Percentiles rank a stretch among this genome's conserved stretches.
Evolutionary conservation across 2,113 vertebrate species (phyloP).

Genomic region (Crotalus viridis): DNA sequence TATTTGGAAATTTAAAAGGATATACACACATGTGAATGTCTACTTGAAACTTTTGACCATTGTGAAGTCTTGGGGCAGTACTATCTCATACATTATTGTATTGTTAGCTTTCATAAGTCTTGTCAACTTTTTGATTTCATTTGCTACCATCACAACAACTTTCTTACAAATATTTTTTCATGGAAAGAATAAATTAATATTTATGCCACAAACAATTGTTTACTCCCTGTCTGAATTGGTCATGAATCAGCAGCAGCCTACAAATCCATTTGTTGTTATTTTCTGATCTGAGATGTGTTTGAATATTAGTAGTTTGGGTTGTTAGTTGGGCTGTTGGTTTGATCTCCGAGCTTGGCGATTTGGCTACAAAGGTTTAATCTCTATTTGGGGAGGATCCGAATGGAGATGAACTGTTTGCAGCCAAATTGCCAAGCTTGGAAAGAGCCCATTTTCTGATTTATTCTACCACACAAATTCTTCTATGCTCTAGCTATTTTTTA

Average conservation of each 20-base stretch:
- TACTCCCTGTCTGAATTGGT: background rate
- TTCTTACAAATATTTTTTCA: background rate
- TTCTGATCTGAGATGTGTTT: background rate
- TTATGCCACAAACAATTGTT: background rate
- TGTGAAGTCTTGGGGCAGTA: background rate
- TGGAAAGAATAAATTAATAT: background rate
- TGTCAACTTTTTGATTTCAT: background rate
- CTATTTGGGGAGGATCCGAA: too few species aligned
- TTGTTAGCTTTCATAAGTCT: background rate
- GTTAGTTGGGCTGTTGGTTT: too few species aligned
- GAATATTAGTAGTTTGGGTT: too few species aligned
- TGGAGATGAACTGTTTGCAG: too few species aligned
- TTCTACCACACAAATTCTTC: background rate
- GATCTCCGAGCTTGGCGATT: too few species aligned
- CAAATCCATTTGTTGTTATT: background rate
- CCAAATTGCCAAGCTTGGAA: too few species aligned
- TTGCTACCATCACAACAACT: background rate
- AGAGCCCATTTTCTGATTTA: background rate
- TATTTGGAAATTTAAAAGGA: background rate
- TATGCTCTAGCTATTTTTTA: conserved; percentile 2
- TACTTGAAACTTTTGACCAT: background rate
- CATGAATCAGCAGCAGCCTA: background rate
- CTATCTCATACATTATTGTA: background rate
- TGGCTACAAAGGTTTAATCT: too few species aligned
- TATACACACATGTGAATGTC: background rate